Evolutionary conservation across 2,888 invertebrate species (phyloP).

Genomic region (Drosophila limbata): DNA sequence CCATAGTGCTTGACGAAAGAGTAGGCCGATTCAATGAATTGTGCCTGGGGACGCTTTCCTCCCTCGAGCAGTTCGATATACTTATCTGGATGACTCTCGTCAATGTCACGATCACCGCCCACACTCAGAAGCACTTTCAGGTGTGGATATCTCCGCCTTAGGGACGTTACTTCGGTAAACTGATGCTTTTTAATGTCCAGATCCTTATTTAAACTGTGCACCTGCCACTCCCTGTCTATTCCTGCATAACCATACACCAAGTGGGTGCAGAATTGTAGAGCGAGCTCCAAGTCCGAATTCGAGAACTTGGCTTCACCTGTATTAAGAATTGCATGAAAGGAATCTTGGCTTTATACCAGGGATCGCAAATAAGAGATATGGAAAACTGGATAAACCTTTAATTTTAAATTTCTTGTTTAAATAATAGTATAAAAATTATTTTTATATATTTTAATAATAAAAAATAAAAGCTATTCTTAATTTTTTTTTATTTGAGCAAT

Average conservation of each 20-base stretch:
- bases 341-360: too few relatives aligned
- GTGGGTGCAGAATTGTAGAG: constrained; percentile 3
- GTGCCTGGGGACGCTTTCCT: constrained; percentile 89
- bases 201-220: background rate
- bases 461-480: too few relatives aligned
- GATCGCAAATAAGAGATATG: too few relatives aligned
- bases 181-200: constrained; percentile 2
- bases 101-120: constrained; percentile 91
- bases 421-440: too few relatives aligned
- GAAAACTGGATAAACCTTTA: too few relatives aligned
- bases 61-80: constrained; percentile 91
- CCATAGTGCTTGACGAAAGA: constrained; percentile 90
- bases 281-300: background rate
- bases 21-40: constrained; percentile 91
- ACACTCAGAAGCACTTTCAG: constrained; percentile 91
- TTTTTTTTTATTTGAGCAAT: too few relatives aligned
- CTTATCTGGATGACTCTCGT: constrained; percentile 87
- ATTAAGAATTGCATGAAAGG: background rate
- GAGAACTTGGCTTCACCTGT: background rate
- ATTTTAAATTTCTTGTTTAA: too few relatives aligned
- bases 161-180: constrained; percentile 89
- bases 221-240: background rate
- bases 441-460: too few relatives aligned
- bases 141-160: constrained; percentile 89
- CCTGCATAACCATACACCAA: constrained; percentile 12